Conservation (phyloP, 1,140 invertebrate genomes). For the Melitaea cinxia region DNA sequence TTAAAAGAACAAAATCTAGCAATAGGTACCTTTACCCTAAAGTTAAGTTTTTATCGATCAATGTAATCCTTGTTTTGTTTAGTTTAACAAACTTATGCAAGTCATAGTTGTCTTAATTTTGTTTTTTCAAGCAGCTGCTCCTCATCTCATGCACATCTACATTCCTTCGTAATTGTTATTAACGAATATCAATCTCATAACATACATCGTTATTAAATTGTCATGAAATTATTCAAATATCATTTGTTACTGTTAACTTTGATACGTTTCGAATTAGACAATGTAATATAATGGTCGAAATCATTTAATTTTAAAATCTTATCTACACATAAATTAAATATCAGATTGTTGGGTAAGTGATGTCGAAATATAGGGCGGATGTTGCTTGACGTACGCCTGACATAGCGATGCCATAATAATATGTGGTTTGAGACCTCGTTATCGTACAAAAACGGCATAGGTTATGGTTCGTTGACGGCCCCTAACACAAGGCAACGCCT, state of each 20-base stretch:
- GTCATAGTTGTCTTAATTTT: conserved; percentile 20
- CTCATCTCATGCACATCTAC: conserved; percentile 39
- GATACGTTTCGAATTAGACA: conserved; percentile 34
- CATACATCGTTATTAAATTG: conserved; percentile 65
- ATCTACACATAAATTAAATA: conserved; percentile 46
- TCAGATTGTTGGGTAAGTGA: conserved; percentile 60
- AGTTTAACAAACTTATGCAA: not conserved
- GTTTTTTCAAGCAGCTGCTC: conserved; percentile 12
- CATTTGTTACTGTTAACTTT: conserved; percentile 57
- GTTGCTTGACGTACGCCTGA: conserved; percentile 72
- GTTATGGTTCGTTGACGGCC: conserved; percentile 68
- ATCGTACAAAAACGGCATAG: conserved; percentile 71
- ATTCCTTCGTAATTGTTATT: conserved; percentile 64
- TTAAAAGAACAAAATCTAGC: too few species aligned
- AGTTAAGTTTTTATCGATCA: not conserved
- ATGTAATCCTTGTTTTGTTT: not conserved
- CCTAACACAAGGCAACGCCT: conserved; percentile 58
- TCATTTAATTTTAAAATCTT: conserved; percentile 45
- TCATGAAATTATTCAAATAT: conserved; percentile 65
- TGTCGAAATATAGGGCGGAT: conserved; percentile 69
- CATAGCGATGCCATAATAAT: conserved; percentile 75
- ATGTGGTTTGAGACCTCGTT: conserved; percentile 66
- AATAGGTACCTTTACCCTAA: too few species aligned
- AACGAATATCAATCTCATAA: conserved; percentile 57
- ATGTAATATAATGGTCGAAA: conserved; percentile 37